Evolutionary conservation across 2,113 vertebrate genomes (phyloP).

Genomic region (Bujurquina vittata): DNA sequence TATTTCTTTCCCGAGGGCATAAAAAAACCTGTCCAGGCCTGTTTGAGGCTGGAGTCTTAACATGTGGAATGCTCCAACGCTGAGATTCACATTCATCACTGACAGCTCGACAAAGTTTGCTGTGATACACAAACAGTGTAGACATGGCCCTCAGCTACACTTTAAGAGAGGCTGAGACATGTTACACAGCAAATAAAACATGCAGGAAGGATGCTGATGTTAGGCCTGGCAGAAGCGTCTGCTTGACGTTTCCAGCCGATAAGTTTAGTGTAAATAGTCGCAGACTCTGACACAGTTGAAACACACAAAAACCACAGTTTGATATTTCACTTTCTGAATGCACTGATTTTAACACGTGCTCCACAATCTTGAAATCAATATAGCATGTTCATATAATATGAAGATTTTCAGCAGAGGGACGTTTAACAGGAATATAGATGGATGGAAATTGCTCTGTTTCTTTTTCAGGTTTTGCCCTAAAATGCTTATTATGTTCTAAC

Average conservation of each 20-base stretch:
- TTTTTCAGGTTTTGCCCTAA: slow-evolving; percentile 40
- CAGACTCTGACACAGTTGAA: neutral
- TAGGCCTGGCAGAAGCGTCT: neutral
- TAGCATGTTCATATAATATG: neutral
- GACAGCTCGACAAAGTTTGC: neutral
- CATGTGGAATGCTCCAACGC: slow-evolving; percentile 46
- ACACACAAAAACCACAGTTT: neutral
- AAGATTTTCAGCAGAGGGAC: neutral
- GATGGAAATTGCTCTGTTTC: slow-evolving; percentile 36
- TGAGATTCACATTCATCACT: neutral
- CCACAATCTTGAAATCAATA: neutral
- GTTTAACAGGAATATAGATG: neutral
- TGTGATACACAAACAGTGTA: slow-evolving; percentile 6
- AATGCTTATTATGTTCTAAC: slow-evolving; percentile 70
- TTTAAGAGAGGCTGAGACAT: neutral
- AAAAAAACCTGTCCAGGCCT: slow-evolving; percentile 47
- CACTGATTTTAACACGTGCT: neutral
- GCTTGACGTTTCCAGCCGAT: neutral
- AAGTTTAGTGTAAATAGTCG: neutral
- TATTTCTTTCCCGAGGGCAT: slow-evolving; percentile 46
- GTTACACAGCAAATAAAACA: neutral
- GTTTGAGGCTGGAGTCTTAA: slow-evolving; percentile 22
- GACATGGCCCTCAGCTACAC: neutral
- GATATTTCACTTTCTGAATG: neutral
- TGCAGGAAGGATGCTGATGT: neutral